Evolutionary conservation across 2,113 vertebrate genomes (phyloP).

Genomic region (Columba janthina): DNA sequence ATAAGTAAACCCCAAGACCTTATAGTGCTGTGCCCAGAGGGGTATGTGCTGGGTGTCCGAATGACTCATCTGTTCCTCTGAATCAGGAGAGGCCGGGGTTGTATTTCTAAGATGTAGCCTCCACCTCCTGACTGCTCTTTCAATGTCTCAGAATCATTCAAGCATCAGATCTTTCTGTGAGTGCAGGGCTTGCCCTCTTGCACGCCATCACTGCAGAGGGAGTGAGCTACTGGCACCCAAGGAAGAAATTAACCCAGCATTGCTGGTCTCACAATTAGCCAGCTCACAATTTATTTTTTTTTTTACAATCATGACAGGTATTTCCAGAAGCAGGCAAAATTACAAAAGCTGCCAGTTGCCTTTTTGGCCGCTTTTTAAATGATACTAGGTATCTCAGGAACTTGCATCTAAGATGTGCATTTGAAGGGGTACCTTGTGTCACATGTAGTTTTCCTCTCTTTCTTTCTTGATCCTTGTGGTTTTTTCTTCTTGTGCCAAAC

Average conservation of each 20-base stretch:
- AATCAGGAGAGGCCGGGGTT: not conserved
- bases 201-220: constrained; percentile 14
- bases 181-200: not conserved
- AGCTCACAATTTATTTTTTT: not conserved
- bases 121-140: not conserved
- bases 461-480: not conserved
- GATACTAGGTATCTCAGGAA: not conserved
- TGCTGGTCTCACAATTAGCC: not conserved
- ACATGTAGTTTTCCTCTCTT: not conserved
- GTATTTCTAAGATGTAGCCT: constrained; percentile 9
- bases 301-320: not conserved
- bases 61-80: not conserved
- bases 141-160: not conserved
- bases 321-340: not conserved
- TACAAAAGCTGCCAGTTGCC: not conserved
- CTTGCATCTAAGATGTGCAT: not conserved
- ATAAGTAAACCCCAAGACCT: not conserved
- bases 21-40: not conserved
- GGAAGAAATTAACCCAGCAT: not conserved
- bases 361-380: not conserved
- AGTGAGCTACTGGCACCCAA: not conserved
- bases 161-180: constrained; percentile 42
- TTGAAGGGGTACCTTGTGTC: not conserved
- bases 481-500: not conserved
- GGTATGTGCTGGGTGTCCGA: not conserved